Base-by-base conservation (phyloP, 2,113 vertebrate species). In the Gadus macrocephalus region DNA sequence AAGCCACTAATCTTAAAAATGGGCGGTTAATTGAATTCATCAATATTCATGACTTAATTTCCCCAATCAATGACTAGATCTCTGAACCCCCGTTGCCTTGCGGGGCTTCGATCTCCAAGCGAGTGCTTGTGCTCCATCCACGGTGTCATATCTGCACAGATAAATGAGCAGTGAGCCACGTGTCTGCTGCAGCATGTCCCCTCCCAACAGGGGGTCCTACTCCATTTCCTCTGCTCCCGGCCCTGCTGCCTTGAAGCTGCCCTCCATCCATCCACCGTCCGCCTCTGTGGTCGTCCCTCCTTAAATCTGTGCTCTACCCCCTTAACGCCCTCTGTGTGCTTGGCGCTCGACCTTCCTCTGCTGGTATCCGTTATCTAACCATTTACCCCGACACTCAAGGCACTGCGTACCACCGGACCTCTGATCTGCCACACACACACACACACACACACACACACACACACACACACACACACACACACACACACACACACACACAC, bases 171-270 rank as follows among this genome's bases (percentile, higher is more conserved):
- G 17, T 42, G 17, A 65, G n/a, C 31, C 2, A 7, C 49, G 64
- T 62, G 27, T 70, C 74, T 77, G 78, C 35, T 71, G 38, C 56
- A 71, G 68, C 70, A 73, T 66, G 75, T 76, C 67, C 73, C 67
- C 62, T 71, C 79, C 81, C 79, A 66, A 71, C 65, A 14, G 78
- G 76, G 66, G 73, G 70, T 70, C 58, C 15, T 58, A 66, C 76
- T 80, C 42, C 5, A 20, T 70, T 71, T 73, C 72, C 70, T 27
- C 72, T 70, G 65, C 59, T 71, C n/a, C 59, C 70, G 74, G n/a
- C 60, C 55, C 66, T 25, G 79, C 55, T 58, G 71, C 71, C 72
- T 74, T 56, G 78, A 66, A 82, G 69, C 73, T 68, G 69, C 68
- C 68, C 38, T 53, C 73, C 69, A 73, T 78, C 71, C 56, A 73